Base-by-base conservation (phyloP, 2,113 vertebrate genomes). In the Melanostigma gelatinosum region DNA sequence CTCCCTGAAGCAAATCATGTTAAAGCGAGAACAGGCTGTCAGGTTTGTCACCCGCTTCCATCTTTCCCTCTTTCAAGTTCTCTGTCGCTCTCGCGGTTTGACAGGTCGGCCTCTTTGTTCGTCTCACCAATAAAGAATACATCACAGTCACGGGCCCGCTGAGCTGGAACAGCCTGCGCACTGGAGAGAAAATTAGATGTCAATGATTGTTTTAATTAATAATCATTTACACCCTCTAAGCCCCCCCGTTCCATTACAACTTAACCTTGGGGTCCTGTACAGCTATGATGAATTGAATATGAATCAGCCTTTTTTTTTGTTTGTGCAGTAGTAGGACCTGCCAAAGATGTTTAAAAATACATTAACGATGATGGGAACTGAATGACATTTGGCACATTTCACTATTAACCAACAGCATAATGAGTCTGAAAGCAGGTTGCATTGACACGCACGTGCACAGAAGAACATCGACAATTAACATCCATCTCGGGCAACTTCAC, bases 1-100 rank as follows among this genome's bases (percentile, higher is more conserved):
- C 77, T 90, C 75, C 81, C 72, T 75, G 85, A 82, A 85, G 88
- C 88, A 76, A 87, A 93, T 87, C 79, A 75, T 79, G 86, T 88
- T 82, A 87, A 88, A 84, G 81, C 58, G 79, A 90, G 91, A 92
- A 90, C 89, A 87, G 81, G 57, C 79, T 87, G 88, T 91, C 79
- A 88, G 77, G 80, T 89, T 89, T 52, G 75, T 80, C 85, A 79
- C 71, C 82, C 68, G 52, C 50, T 75, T 81, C 85, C 61, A 13
- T 82, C 83, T 65, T 64, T 60, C 60, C 67, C 82, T 83, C 63
- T 81, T 79, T 78, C 20, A 29, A 72, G 60, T 70, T 81, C 50
- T 65, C 83, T 71, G 79, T 86, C 77, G 27, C 54, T 44, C 69
- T 44, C 5, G 1, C 1, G 27, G 69, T 54, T 54, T 88, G 86